Base-by-base conservation (phyloP, 2,113 vertebrate genomes). In the Lophotis ruficrista region DNA sequence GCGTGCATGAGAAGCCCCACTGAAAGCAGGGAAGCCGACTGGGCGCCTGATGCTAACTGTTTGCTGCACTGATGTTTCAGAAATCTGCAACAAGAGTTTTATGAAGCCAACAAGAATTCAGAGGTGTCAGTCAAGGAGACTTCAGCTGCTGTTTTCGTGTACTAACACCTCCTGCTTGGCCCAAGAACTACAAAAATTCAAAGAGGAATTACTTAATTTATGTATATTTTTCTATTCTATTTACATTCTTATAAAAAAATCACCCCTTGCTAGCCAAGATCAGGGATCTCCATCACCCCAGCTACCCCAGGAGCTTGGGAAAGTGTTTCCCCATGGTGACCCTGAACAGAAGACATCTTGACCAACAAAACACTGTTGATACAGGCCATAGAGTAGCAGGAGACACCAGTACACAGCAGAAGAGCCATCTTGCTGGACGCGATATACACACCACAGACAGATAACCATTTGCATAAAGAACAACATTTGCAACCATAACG, bases 1-100 rank as follows among this genome's bases (percentile, higher is more conserved):
- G 27, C 1, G 0, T 1, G 22, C 8, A 2, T 1, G 7, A 89
- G 47, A n/a, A 78, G 6, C 35, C 35, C 56, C 13, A 15, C 28
- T 27, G 35, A 60, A 72, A 78, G 23, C 62, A 18, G 31, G 2
- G 58, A 76, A 33, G 33, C 12, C n/a, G 10, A 19, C 13, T 3
- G 6, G 43, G 35, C 2, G 4, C 28, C 45, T 12, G 22, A 54
- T 25, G 30, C 22, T 13, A 24, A 10, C 12, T 14, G 7, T n/a
- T n/a, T 28, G 24, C 53, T 54, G 24, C 22, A 1, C 31, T 33
- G 23, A 9, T 5, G 18, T 35, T 54, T 14, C n/a, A 60, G 43
- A 33, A 16, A 38, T 14, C 23, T 16, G 19, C 22, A 30, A 69
- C 17, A 61, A 31, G 16, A 77, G 47, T 51, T 90, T 56, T 66